Evolutionary conservation across 2,888 invertebrate genomes (phyloP).

Genomic region (Cryptus viduatorius): DNA sequence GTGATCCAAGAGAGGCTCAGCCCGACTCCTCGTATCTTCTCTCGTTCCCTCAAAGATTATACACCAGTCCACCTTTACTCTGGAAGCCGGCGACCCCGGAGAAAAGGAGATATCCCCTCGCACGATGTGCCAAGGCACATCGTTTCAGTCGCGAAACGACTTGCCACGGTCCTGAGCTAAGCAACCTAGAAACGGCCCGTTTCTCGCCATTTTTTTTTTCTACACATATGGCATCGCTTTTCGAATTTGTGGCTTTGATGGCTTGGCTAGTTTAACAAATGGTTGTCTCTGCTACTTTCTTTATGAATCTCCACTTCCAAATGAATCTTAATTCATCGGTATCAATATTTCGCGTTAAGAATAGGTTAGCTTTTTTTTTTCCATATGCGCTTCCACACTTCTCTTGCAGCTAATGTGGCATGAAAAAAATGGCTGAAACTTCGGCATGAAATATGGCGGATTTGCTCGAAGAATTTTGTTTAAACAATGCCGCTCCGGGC

Average conservation of each 20-base stretch:
- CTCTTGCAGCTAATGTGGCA: too few relatives aligned
- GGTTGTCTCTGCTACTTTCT: not conserved
- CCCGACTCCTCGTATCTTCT: slow-evolving; percentile 57
- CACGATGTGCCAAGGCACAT: slow-evolving; percentile 70
- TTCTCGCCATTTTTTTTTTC: slow-evolving; percentile 31
- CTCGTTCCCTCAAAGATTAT: slow-evolving; percentile 77
- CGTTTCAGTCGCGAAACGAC: slow-evolving; percentile 25
- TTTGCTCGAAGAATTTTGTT: not conserved
- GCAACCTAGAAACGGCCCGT: slow-evolving; percentile 27
- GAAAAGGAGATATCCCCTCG: slow-evolving; percentile 73
- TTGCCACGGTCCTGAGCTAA: slow-evolving; percentile 34
- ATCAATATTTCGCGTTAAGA: not conserved
- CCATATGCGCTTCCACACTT: too few relatives aligned
- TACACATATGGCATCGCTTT: slow-evolving; percentile 56
- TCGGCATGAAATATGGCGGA: not conserved
- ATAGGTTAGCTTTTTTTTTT: too few relatives aligned
- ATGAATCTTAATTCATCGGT: not conserved
- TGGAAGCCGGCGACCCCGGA: slow-evolving; percentile 74
- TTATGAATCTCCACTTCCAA: not conserved
- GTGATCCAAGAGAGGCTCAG: slow-evolving; percentile 51
- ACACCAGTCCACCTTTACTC: slow-evolving; percentile 74
- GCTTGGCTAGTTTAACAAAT: too few relatives aligned
- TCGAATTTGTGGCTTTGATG: too few relatives aligned
- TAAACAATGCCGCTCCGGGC: not conserved
- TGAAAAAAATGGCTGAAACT: not conserved